These are phyloP conservation scores for Tachysurus vachellii DNA, from an alignment of 2,113 vertebrate species.

Conservation along the genomic window DNA sequence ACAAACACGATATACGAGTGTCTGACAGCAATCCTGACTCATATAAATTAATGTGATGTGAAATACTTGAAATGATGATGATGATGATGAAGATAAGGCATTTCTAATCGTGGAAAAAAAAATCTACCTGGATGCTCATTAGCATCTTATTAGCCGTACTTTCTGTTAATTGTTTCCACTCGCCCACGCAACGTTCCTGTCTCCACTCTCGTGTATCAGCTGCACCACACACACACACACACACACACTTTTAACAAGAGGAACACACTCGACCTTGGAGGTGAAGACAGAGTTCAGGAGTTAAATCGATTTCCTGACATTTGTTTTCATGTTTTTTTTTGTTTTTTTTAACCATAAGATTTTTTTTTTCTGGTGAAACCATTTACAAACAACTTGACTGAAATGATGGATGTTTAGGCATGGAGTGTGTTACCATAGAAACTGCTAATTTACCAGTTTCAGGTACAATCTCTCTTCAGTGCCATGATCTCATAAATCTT, in stretches of 20 bases:
- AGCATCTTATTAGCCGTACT: not conserved
- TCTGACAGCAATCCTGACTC: not conserved
- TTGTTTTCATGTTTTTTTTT: too few relatives aligned
- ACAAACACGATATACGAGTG: not conserved
- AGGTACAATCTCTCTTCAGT: not conserved
- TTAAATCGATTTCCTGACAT: not conserved
- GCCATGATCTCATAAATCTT: not conserved
- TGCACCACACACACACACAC: not conserved
- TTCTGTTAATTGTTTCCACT: not conserved
- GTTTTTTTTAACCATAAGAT: too few relatives aligned
- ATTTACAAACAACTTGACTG: not conserved
- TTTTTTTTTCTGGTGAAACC: not conserved
- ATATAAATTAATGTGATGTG: not conserved
- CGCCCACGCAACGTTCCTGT: not conserved
- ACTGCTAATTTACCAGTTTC: not conserved
- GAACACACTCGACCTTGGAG: not conserved
- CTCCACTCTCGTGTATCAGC: not conserved
- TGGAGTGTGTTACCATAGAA: not conserved
- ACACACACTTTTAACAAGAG: not conserved
- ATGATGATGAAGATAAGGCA: not conserved
- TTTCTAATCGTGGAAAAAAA: too few relatives aligned
- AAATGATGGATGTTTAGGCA: not conserved
- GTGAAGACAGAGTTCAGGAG: not conserved
- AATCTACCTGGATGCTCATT: not conserved
- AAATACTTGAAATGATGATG: not conserved